Base-by-base conservation (phyloP, 2,888 invertebrate genomes). In the Agrochola circellaris region DNA sequence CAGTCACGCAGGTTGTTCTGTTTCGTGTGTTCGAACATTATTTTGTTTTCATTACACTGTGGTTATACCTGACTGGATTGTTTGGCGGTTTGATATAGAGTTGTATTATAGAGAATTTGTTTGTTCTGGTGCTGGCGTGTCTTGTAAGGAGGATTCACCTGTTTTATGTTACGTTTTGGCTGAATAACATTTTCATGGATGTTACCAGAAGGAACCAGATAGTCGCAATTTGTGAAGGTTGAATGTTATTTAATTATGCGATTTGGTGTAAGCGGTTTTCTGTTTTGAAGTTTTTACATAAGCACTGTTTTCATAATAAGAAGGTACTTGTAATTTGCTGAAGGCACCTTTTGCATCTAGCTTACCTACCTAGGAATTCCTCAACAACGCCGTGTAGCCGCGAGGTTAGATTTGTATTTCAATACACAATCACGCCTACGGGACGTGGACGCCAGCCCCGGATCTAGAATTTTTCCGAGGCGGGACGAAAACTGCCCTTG, bases 1-100 rank as follows among this genome's bases (percentile, higher is more conserved):
- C 92, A 91, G 95, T 95, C 95, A 94, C 92, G 91, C 95, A 93
- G 90, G 93, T 93, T 93, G 92, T 75, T 87, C 84, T 89, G 90
- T 91, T 92, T 91, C 79, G 79, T 85, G 74, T 90, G 90, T 90
- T 91, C 77, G 45, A 45, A 15, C 15, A 15, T 2, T 76, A 87
- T 90, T 88, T 89, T 89, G 87, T 87, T 91, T 90, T 89, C 86
- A 74, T 83, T 86, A 38, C 73, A 64, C 71, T 80, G 69, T 77
- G 78, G 78, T 87, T 86, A 81, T 72, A 75, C 73, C 58, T 69
- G 68, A 74, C 73, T 75, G 38, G 71, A 70, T 26, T 23, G 60
- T 38, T 38, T 70, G 34, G 60, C 30, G 51, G 38, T 56, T 38
- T 48, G 1, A 34, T 48, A 23, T 60, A 73, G 51, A 58, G 60